Evolutionary conservation across 2,113 vertebrate species (phyloP).

Genomic region (Pygoscelis adeliae): DNA sequence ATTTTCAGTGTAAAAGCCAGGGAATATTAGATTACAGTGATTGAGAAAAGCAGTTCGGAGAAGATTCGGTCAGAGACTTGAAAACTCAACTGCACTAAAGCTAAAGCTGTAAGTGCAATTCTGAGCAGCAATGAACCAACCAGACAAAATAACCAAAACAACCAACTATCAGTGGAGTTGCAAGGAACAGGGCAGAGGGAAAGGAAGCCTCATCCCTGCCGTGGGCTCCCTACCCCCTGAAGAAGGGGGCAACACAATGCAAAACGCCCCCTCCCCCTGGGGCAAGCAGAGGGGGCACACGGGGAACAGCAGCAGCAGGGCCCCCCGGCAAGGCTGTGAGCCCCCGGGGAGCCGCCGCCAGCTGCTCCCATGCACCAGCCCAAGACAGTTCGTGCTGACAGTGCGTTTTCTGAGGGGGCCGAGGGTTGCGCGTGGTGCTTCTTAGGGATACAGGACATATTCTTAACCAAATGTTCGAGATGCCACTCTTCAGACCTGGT

Average conservation of each 20-base stretch:
- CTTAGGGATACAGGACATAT: not conserved
- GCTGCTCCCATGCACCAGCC: not conserved
- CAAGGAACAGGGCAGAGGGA: not conserved
- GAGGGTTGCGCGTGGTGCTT: accelerated
- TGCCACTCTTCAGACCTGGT: not conserved
- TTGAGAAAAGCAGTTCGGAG: not conserved
- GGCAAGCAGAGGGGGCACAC: not conserved
- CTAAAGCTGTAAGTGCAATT: not conserved
- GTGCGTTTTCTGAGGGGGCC: accelerated
- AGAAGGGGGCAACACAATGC: not conserved
- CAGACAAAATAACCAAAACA: not conserved
- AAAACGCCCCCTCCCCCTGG: accelerated
- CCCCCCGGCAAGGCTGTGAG: not conserved
- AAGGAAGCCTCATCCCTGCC: not conserved
- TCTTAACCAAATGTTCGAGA: not conserved
- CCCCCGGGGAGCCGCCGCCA: accelerated
- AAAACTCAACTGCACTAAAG: not conserved
- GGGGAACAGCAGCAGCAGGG: not conserved
- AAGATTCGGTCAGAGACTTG: not conserved
- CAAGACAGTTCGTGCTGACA: not conserved
- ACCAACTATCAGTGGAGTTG: not conserved
- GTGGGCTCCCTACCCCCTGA: not conserved
- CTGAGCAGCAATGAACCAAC: not conserved
- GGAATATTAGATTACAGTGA: conserved; percentile 6
- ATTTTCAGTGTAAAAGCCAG: not conserved